Conservation (phyloP, 1,140 invertebrate genomes). For the Tetramorium alpestre region DNA sequence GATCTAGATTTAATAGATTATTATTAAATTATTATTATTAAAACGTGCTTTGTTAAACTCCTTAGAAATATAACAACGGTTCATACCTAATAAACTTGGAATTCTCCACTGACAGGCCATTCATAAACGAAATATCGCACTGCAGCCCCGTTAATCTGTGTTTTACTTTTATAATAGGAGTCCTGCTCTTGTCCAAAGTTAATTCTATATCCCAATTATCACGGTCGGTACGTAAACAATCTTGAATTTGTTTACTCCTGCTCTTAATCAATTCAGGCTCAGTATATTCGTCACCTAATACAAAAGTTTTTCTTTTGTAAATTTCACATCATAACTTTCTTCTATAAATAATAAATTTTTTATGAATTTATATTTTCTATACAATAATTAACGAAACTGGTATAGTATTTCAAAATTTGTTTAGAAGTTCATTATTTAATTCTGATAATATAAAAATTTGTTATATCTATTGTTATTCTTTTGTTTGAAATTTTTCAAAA, state of each 20-base stretch:
- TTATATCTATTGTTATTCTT: not conserved
- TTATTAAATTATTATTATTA: not conserved
- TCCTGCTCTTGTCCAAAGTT: constrained; percentile 71
- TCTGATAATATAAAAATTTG: not conserved
- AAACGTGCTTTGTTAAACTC: not conserved
- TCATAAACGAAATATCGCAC: constrained; percentile 86
- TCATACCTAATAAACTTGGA: constrained; percentile 83
- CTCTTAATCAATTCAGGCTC: not conserved
- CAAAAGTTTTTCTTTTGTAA: constrained; percentile 1
- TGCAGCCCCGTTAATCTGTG: constrained; percentile 82
- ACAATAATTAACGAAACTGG: not conserved
- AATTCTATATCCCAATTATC: constrained; percentile 60
- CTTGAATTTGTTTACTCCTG: not conserved
- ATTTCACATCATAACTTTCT: not conserved
- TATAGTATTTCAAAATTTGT: not conserved
- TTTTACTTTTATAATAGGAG: constrained; percentile 86
- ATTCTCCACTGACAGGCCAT: constrained; percentile 86
- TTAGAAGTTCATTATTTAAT: not conserved
- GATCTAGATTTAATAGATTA: constrained; percentile 70
- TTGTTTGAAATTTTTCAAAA: not conserved
- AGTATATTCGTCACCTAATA: constrained; percentile 9
- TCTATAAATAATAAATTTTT: not conserved
- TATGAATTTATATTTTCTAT: constrained; percentile 1
- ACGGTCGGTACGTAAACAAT: constrained; percentile 16
- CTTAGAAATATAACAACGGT: constrained; percentile 3